Evolutionary conservation across 2,888 invertebrate species (phyloP).

Genomic region (Xiphydria camelus): DNA sequence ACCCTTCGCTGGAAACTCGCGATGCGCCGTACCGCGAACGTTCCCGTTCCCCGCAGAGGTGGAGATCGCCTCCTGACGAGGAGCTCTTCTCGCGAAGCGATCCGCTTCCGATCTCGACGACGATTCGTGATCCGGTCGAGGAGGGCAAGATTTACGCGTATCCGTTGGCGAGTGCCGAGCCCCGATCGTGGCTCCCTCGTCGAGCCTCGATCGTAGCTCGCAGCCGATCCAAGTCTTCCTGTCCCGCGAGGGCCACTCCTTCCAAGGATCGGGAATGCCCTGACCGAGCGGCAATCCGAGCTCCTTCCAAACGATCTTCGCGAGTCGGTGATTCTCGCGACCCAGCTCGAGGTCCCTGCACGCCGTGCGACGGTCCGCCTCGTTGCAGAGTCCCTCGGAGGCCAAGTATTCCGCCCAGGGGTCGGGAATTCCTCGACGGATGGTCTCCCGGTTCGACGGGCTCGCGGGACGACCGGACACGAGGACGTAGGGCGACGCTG

Average conservation of each 20-base stretch:
- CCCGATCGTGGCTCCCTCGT: no score
- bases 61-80: no score
- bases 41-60: no score
- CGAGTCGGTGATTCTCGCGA: constrained; percentile 21
- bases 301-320: constrained; percentile 26
- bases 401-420: constrained; percentile 32
- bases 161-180: no score
- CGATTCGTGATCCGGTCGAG: no score
- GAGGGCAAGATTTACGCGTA: no score
- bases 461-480: constrained; percentile 1
- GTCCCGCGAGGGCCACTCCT: constrained; percentile 4
- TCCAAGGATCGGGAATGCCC: constrained; percentile 42
- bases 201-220: no score
- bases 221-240: neutral
- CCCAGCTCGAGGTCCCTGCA: constrained; percentile 15
- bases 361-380: constrained; percentile 4
- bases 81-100: no score
- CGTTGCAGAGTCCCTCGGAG: constrained; percentile 14
- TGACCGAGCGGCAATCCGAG: constrained; percentile 29
- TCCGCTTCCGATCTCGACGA: no score
- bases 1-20: no score
- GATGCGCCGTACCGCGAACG: no score
- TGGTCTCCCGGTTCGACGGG: neutral
- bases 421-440: constrained; percentile 34
- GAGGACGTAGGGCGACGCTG: constrained; percentile 23